These are phyloP conservation scores for Thymelicus lineola DNA, from an alignment of 2,888 invertebrate species.

Conservation along the genomic window DNA sequence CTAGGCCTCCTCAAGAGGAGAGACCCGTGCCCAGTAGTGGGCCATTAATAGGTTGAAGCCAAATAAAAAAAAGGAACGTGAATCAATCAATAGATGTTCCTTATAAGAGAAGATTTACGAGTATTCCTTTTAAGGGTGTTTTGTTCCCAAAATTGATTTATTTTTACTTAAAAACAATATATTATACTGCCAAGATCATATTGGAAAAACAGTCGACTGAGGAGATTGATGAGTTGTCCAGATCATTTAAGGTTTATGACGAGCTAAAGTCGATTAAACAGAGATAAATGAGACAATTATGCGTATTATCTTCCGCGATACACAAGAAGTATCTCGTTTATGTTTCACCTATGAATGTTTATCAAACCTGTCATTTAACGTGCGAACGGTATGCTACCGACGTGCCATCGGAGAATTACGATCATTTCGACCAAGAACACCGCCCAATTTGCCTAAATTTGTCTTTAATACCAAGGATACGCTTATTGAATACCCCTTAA, in stretches of 20 bases:
- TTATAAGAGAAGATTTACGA: no score
- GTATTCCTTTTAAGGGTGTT: neutral
- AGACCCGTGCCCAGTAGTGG: no score
- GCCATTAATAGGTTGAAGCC: no score
- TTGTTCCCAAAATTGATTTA: neutral
- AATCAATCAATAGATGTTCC: no score
- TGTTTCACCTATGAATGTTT: neutral
- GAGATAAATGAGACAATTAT: constrained; percentile 1
- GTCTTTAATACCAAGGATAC: constrained; percentile 67
- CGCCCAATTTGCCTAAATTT: constrained; percentile 67
- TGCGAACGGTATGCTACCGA: constrained; percentile 23
- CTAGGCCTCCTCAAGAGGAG: no score
- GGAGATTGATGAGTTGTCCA: neutral
- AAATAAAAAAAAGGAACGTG: no score
- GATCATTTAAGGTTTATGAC: neutral
- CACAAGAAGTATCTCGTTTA: neutral
- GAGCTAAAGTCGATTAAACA: neutral
- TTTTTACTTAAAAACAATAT: no score
- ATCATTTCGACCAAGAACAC: constrained; percentile 50
- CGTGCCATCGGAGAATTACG: constrained; percentile 52
- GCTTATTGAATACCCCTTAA: constrained; percentile 59
- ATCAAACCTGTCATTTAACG: constrained; percentile 19
- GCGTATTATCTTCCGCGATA: neutral
- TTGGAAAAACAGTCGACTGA: neutral
- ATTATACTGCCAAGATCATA: no score